Evolutionary conservation across 2,888 invertebrate genomes (phyloP), one percentile per base, ranked within the genome.

Genomic region (Ischnura elegans): DNA sequence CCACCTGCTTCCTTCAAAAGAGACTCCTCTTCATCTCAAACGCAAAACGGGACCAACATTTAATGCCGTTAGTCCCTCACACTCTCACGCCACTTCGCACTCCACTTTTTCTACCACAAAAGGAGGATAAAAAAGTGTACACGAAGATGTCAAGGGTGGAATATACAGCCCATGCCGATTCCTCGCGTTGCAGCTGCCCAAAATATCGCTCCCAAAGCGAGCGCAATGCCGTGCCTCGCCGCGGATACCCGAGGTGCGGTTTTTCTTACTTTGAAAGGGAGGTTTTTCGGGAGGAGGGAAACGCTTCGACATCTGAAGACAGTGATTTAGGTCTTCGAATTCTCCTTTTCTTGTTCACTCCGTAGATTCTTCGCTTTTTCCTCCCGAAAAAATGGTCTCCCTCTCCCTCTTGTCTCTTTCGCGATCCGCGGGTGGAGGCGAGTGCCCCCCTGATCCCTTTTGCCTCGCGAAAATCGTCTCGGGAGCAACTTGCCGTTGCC

Each of bases 111-210:
- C 76, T 61, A 25, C 61, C 6, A 55, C 16, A 61, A 36, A 16
- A 76, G 25, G n/a, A 36, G 36, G 76, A 76, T 29, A 76, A 13
- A 76, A 61, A 36, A 29, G n/a, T 36, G 76, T 5, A 36, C 25
- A 19, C n/a, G n/a, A 61, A 61, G 61, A 61, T 61, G n/a, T 3
- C 1, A n/a, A 61, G 76, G 36, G 76, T 21, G 76, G 36, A 76
- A 76, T 76, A 36, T 76, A 36, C 76, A 76, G 76, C 76, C 76
- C 76, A n/a, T 76, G 36, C 76, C 76, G 76, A 76, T 76, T 76
- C 76, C 76, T 76, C 13, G 76, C 76, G 6, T 6, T 36, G 6
- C 76, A 36, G 36, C 76, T 76, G 36, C 13, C 10, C 36, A 2
- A 29, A 66, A n/a, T 66, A 66, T 66, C 47, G 51, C 19, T 76